Base-by-base conservation (phyloP, 2,888 invertebrate genomes). In the Pyrrhia umbra region DNA sequence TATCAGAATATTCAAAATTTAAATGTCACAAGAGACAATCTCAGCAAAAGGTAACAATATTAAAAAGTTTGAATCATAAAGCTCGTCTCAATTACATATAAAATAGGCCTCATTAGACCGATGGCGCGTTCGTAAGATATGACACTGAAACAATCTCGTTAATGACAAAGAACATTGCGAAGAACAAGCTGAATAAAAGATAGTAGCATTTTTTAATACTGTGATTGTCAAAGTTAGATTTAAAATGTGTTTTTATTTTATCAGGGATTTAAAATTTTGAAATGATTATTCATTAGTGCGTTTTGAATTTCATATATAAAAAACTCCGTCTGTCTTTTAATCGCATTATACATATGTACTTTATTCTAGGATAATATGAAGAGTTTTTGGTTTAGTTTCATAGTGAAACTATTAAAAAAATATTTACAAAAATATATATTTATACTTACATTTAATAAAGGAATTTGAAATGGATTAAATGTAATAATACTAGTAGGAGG, bases 401-500 rank as follows among this genome's bases (percentile, higher is more conserved):
- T n/a, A n/a, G n/a, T n/a, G n/a, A n/a, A n/a, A n/a, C n/a, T n/a
- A n/a, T n/a, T n/a, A n/a, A n/a, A n/a, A n/a, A n/a, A n/a, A n/a
- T n/a, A n/a, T n/a, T n/a, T n/a, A n/a, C n/a, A n/a, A n/a, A n/a
- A n/a, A n/a, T n/a, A n/a, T n/a, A n/a, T n/a, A n/a, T n/a, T n/a
- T n/a, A n/a, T n/a, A n/a, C n/a, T n/a, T n/a, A n/a, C n/a, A 94
- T 97, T 97, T 88, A 97, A 85, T 80, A 97, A 63, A 0, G 97
- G 97, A 79, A 97, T 96, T 95, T 96, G 95, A 68, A 96, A 96
- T 0, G 97, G 96, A 27, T 97, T 96, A 92, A 97, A 96, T 0
- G 96, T 85, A 0, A 68, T 80, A 92, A 97, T 96, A 72, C 95
- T 95, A 79, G 88, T 83, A 0, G 97, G 97, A 0, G 97, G 97